Percentiles rank a stretch among this genome's conserved stretches.
phyloP scores from a whole-genome alignment of 2,797 vertebrate genomes.

The Calcarius lapponicus region DNA sequence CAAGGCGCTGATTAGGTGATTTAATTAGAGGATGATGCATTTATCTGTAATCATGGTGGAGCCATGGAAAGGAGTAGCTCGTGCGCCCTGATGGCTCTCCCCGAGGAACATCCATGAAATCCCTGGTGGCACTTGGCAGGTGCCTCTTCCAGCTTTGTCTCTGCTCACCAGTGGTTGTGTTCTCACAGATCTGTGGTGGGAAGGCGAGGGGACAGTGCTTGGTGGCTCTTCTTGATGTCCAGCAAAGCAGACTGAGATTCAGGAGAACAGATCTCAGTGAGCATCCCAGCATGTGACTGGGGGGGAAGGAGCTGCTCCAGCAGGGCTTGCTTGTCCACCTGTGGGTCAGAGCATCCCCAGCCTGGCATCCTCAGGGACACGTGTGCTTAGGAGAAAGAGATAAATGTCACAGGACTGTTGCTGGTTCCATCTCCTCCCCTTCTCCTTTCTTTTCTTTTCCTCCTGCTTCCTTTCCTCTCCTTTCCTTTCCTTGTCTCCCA shows the following conservation, averaged over 20 bases:
- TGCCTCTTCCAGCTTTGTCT: background rate
- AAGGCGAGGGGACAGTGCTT: fast-evolving
- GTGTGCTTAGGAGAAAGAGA: background rate
- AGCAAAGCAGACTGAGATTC: background rate
- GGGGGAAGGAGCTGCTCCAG: background rate
- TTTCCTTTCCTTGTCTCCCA: background rate
- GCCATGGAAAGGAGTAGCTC: background rate
- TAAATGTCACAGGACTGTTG: fast-evolving
- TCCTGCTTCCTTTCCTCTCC: background rate
- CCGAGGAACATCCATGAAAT: background rate
- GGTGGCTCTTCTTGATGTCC: background rate
- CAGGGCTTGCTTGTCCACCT: background rate
- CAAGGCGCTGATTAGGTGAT: background rate
- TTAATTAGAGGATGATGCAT: background rate
- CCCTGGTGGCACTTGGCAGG: background rate
- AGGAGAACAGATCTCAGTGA: background rate
- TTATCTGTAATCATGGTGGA: background rate
- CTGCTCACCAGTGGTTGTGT: fast-evolving
- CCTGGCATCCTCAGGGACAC: fast-evolving
- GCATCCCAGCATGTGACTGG: background rate
- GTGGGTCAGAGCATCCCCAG: background rate
- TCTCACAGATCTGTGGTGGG: fast-evolving
- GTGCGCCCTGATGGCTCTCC: background rate
- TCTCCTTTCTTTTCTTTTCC: background rate
- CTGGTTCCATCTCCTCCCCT: background rate